A percentile compares a stretch with the other conserved stretches of the same genome.
Conservation (phyloP, 2,113 vertebrate genomes). For the Anhinga rufa region DNA sequence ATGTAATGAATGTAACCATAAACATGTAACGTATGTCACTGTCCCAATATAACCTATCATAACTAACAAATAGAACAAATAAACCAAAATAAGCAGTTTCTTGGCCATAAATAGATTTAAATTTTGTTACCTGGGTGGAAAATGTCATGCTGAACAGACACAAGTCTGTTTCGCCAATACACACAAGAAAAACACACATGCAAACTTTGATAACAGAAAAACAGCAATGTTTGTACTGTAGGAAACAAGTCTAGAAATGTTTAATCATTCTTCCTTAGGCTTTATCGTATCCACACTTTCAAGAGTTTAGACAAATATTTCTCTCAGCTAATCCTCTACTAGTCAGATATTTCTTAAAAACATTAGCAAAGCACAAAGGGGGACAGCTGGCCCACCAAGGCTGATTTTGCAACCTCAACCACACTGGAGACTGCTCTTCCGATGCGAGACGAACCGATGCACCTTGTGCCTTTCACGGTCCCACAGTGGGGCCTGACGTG, state of each 20-base stretch:
- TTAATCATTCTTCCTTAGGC: neutral
- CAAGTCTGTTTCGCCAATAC: neutral
- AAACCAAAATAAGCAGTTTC: neutral
- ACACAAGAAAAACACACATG: neutral
- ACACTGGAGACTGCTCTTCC: neutral
- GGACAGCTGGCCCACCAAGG: too few species aligned
- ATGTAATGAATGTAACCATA: neutral
- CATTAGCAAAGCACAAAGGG: neutral
- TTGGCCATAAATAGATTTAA: neutral
- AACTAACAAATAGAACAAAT: neutral
- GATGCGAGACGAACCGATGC: fast-evolving
- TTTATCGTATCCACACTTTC: neutral
- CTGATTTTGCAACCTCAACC: neutral
- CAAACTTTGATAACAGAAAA: neutral
- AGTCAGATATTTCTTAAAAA: neutral
- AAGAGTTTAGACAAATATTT: neutral
- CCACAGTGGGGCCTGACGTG: neutral
- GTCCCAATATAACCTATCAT: neutral
- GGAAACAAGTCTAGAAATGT: neutral
- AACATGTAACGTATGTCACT: neutral
- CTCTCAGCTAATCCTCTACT: neutral
- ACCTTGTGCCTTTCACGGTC: neutral
- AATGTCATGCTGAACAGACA: neutral
- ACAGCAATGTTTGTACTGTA: neutral
- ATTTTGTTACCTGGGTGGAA: neutral